Conservation (phyloP, 2,888 invertebrate genomes). For the Sipha maydis region DNA sequence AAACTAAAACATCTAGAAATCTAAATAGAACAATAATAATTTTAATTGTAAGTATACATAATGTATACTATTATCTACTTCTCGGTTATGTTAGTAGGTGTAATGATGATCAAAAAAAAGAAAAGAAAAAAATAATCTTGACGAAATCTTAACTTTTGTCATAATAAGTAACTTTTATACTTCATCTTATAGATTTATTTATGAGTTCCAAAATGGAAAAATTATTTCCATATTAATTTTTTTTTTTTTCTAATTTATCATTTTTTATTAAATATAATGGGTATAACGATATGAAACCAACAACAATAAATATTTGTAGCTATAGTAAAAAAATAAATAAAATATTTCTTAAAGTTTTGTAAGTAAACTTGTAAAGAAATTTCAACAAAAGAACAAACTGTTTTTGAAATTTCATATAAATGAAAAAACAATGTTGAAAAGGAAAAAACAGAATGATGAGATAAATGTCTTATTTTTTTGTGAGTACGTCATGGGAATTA, state of each 20-base stretch:
- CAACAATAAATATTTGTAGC: not conserved
- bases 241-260: not conserved
- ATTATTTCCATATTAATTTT: no score
- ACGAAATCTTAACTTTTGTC: no score
- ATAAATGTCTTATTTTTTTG: not conserved
- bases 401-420: not conserved
- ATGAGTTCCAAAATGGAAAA: no score
- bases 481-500: not conserved
- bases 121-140: no score
- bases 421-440: not conserved
- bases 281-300: not conserved
- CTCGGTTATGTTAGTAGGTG: no score
- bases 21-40: no score
- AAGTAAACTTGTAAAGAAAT: not conserved
- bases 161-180: no score
- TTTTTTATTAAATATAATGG: not conserved
- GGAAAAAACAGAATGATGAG: not conserved
- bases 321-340: not conserved
- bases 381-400: slow-evolving; percentile 15
- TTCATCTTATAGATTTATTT: no score
- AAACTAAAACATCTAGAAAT: no score
- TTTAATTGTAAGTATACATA: no score
- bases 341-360: not conserved
- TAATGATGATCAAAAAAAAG: no score
- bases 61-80: no score